Conservation (phyloP, 2,888 invertebrate species). For the Ceriagrion tenellum region DNA sequence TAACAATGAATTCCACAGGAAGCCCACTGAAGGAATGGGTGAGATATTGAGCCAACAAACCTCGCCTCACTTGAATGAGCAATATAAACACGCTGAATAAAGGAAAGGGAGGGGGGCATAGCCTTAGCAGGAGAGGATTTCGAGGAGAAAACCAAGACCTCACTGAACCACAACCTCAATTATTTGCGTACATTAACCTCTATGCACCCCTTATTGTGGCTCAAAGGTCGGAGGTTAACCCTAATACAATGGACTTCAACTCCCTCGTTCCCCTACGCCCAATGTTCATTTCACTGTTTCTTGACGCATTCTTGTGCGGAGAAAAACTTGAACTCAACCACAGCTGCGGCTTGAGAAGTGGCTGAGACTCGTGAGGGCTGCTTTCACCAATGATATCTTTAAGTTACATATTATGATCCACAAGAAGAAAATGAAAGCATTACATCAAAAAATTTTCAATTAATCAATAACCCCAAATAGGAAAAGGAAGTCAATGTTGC, state of each 20-base stretch:
- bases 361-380: too few relatives aligned
- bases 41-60: neutral
- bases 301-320: neutral
- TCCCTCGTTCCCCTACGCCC: neutral
- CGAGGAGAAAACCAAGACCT: conserved; percentile 26
- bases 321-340: neutral
- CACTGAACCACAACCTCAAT: neutral
- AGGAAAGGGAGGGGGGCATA: neutral
- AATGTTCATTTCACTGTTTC: neutral
- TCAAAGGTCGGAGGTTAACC: conserved; percentile 14
- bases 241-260: neutral
- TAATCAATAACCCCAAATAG: too few relatives aligned
- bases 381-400: too few relatives aligned
- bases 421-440: too few relatives aligned
- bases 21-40: neutral
- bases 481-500: too few relatives aligned
- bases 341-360: neutral
- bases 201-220: neutral
- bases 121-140: neutral
- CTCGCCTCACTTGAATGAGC: neutral
- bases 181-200: neutral
- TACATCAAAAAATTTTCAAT: too few relatives aligned
- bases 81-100: neutral
- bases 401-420: too few relatives aligned
- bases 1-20: neutral